phyloP scores from a whole-genome alignment of 1,140 invertebrate species.

The Mactra quadrangularis region DNA sequence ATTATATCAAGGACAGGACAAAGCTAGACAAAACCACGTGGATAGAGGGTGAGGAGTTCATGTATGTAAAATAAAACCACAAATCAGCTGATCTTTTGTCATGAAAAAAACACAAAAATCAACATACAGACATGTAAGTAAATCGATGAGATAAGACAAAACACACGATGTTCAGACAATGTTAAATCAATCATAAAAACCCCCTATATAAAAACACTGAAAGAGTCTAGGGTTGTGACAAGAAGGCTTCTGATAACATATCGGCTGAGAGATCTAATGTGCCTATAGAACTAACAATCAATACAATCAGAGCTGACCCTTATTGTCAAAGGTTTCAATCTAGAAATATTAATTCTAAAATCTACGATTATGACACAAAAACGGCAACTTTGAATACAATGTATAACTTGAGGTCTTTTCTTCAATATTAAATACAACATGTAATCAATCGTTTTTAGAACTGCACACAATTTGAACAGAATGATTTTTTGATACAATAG shows the following conservation, averaged over 20 bases:
- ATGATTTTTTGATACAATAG: constrained; percentile 13
- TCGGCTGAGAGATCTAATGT: constrained; percentile 42
- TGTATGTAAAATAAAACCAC: too few species aligned
- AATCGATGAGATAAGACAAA: too few species aligned
- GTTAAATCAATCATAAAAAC: too few species aligned
- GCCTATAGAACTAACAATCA: constrained; percentile 45
- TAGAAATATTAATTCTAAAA: constrained; percentile 43
- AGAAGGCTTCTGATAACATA: background rate
- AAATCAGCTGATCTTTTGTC: too few species aligned
- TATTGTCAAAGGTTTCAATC: constrained; percentile 50
- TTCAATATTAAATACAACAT: background rate
- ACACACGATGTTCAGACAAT: too few species aligned
- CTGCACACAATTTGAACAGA: background rate
- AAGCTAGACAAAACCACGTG: too few species aligned
- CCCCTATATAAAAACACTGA: too few species aligned
- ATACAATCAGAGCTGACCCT: constrained; percentile 39
- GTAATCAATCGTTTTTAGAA: constrained; percentile 14
- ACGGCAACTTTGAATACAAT: constrained; percentile 26
- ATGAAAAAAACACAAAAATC: too few species aligned
- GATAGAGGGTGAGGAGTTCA: too few species aligned
- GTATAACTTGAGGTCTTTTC: constrained; percentile 7
- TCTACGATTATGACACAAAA: constrained; percentile 31
- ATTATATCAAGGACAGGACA: too few species aligned
- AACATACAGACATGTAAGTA: too few species aligned
- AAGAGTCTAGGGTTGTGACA: too few species aligned